Percentiles rank a stretch among this genome's conserved stretches.
phyloP scores from a whole-genome alignment of 1,140 invertebrate genomes.

The Ceratitis capitata region DNA sequence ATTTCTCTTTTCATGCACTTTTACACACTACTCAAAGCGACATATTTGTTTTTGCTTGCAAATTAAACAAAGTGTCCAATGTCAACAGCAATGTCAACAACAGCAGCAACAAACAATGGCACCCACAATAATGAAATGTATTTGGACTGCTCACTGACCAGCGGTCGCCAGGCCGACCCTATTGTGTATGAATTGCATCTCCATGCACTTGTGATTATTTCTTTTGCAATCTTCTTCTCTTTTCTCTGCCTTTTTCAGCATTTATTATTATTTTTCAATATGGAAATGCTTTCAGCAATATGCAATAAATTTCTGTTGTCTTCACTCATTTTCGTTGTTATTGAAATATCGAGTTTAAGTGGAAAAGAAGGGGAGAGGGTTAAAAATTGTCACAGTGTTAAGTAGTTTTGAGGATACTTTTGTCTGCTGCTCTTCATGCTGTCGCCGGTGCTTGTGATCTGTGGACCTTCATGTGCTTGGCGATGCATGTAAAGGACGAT shows the following conservation, averaged over 20 bases:
- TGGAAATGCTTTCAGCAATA: background rate
- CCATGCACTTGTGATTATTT: background rate
- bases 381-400: background rate
- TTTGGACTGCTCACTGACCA: background rate
- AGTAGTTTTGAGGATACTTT: background rate
- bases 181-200: too few relatives aligned
- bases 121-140: constrained; percentile 29
- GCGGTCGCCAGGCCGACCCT: background rate
- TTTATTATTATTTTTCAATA: background rate
- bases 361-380: background rate
- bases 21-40: too few relatives aligned
- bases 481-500: background rate
- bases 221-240: background rate
- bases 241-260: background rate
- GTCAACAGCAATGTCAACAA: constrained; percentile 35
- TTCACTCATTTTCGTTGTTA: constrained; percentile 16
- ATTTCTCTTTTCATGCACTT: background rate
- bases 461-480: background rate
- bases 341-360: background rate
- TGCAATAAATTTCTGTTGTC: constrained; percentile 21
- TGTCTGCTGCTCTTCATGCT: background rate
- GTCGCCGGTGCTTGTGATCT: background rate
- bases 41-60: background rate
- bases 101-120: too few relatives aligned
- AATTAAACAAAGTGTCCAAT: constrained; percentile 38